Conservation (phyloP, 2,888 invertebrate genomes). For the Agonopterix heracliana region DNA sequence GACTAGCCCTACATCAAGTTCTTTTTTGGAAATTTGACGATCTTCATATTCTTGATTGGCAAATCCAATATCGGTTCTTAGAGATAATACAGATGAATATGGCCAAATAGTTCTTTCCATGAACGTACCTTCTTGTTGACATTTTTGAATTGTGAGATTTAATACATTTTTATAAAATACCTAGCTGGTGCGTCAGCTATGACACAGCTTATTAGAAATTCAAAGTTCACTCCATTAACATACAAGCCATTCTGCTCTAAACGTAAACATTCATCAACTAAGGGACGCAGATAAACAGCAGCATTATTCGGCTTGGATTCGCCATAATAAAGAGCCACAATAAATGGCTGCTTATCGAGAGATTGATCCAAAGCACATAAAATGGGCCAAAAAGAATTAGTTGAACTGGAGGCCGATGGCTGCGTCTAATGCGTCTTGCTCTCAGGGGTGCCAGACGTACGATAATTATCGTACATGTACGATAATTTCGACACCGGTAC, state of each 20-base stretch:
- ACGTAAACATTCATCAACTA: conserved; percentile 4
- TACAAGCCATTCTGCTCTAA: conserved; percentile 6
- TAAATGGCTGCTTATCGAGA: conserved; percentile 8
- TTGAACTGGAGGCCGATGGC: no score
- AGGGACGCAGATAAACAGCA: conserved; percentile 4
- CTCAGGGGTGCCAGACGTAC: no score
- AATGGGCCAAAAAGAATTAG: conserved; percentile 13
- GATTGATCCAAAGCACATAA: conserved; percentile 10
- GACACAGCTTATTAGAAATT: conserved; percentile 5
- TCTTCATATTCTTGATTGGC: conserved; percentile 9
- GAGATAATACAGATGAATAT: conserved; percentile 1
- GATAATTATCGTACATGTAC: no score
- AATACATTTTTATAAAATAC: conserved; percentile 11
- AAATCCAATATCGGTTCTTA: conserved; percentile 10
- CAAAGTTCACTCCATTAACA: conserved; percentile 1
- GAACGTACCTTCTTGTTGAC: conserved; percentile 9
- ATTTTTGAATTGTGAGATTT: conserved; percentile 13
- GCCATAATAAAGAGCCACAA: conserved; percentile 4
- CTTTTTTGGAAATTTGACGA: conserved; percentile 9
- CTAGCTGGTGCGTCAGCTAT: conserved; percentile 8
- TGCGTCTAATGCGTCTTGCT: no score
- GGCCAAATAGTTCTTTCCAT: conserved; percentile 1
- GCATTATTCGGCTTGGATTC: conserved; percentile 5
- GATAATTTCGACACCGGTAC: no score
- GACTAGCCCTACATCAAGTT: conserved; percentile 11